Evolutionary conservation across 2,113 vertebrate species (phyloP), one percentile per base, ranked within the genome.

Genomic region (Saccopteryx leptura): DNA sequence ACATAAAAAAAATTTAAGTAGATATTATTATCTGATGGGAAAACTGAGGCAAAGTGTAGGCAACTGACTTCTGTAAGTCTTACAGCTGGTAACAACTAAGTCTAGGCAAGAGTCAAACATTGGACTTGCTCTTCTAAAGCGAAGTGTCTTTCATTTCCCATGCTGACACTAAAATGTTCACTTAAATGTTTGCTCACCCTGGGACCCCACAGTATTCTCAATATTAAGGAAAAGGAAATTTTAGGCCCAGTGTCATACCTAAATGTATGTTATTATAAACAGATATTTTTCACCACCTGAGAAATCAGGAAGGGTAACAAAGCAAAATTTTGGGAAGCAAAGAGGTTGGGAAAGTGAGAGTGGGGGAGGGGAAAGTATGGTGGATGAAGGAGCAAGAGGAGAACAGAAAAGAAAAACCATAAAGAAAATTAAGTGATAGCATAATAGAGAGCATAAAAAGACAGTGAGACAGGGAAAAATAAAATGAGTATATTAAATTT

Each of bases 401-500:
- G 2, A 81, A 84, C 8, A 23, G 24, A 81, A 79, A 97, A 93
- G 5, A 23, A 68, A 89, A 93, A 61, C 2, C 21, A 79, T 13
- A 75, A 91, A 80, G 84, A 31, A 83, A 91, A 91, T 48, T 18
- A 48, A 81, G 10, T 61, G 28, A 80, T 50, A 24, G 28, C 63
- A 58, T 82, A 46, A 88, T 28, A 92, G 72, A 95, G 3, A 93
- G 46, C 92, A 96, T 81, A 68, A 95, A 98, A 95, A 96, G 95
- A 96, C 63, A 96, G 86, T 84, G 94, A 95, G 91, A 94, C 4
- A 89, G 84, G 72, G 48, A 88, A 96, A 79, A 94, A 92, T 71
- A 80, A 95, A 96, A 88, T 28, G 69, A 83, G 52, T 90, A 80
- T 89, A 76, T 88, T 92, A 31, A 81, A 93, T 39, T 39, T 39